Base-by-base conservation (phyloP, 2,113 vertebrate genomes). In the Paedocypris sp. region DNA sequence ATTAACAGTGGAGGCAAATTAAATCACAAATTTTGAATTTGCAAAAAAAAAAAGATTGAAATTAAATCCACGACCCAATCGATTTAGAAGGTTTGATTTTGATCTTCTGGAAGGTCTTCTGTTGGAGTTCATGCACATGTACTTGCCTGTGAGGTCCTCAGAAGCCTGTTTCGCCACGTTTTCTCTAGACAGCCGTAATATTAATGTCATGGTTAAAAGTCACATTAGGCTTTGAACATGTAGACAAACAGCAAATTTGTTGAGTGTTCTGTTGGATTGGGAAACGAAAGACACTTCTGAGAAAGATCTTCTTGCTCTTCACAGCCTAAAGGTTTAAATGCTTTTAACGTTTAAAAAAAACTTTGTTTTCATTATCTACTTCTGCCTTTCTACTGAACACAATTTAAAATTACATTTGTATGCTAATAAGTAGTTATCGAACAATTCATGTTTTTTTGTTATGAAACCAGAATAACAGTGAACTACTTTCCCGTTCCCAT, bases 111-210 rank as follows among this genome's bases (percentile, higher is more conserved):
- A 58, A 1, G 25, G 15, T 35, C 9, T 35, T 9, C n/a, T 18
- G 18, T 36, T 33, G 19, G 19, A 29, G 35, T 31, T 43, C 62
- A 64, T 69, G 67, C 67, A 60, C 13, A 45, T 42, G 43, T 64
- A 69, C 67, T 54, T 69, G 49, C 67, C 67, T 1, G 52, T n/a
- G 9, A 10, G 22, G 41, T 69, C 61, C 48, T 64, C 47, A 57
- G 22, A 3, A 43, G 29, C 49, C 50, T 3, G 20, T 47, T 36
- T 53, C 60, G 15, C 29, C 22, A 25, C 15, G 29, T 52, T 46
- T 48, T 15, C 12, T 18, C 56, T 53, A 64, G 23, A 20, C 54
- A 35, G 54, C 50, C 15, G 41, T 32, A 46, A 53, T 11, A 35
- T 29, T 50, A 23, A 46, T 19, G 25, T 43, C 15, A 57, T 42